Base-by-base conservation (phyloP, 2,113 vertebrate genomes). In the Alaudala cheleensis region DNA sequence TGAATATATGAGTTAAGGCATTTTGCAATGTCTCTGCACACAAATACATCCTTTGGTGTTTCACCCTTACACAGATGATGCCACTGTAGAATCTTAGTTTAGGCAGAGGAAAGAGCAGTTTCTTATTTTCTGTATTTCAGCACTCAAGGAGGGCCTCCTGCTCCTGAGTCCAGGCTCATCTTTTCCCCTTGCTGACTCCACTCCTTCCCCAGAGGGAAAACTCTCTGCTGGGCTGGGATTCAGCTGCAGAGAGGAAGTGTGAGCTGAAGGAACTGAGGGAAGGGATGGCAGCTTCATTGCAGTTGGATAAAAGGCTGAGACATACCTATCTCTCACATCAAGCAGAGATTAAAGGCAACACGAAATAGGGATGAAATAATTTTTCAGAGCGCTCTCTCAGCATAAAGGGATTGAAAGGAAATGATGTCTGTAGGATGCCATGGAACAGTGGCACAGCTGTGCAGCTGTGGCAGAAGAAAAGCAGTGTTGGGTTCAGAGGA, bases 341-440 rank as follows among this genome's bases (percentile, higher is more conserved):
- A 86, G 71, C 6, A 3, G 62, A 88, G 82, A 94, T 93, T 71
- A 88, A 95, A 93, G 44, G 61, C 77, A 91, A 67, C 39, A 56
- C 7, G 5, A 81, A 86, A 61, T 21, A 40, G 24, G 29, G 86
- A 45, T 67, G 53, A 69, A 93, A 71, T 72, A 19, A 54, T 58
- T 92, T 79, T 62, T 49, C 74, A 25, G 62, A 92, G 34, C 57
- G 58, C 50, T 88, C 25, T 76, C 88, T 90, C 71, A 92, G 50
- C 49, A 47, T 45, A 82, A 33, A 40, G 58, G 85, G 91, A 44
- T 85, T 54, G 23, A 81, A 74, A 88, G 82, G 74, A 70, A 90
- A 83, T 65, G 0, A 9, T 66, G 20, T 77, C 88, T 66, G 82
- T 66, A 62, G 74, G 58, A 83, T 92, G 81, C 70, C 3, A 1